Conservation (phyloP, 2,797 vertebrate genomes). For the Pseudocheirus occidentalis region DNA sequence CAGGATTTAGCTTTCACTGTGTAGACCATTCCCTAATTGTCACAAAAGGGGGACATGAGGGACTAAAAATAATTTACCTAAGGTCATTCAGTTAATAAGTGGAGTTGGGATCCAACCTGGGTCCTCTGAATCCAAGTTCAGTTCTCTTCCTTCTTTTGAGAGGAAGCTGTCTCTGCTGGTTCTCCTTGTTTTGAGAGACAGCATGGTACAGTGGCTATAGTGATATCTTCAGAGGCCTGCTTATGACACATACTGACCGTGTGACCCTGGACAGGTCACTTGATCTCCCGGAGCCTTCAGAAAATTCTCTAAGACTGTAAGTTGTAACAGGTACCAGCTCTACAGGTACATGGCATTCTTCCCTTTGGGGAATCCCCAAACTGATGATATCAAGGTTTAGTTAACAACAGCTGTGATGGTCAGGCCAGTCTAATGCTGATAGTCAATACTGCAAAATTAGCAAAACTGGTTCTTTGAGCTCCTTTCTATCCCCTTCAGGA, state of each 20-base stretch:
- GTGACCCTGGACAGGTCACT: neutral
- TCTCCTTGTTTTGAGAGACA: neutral
- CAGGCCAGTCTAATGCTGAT: neutral
- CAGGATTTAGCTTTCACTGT: neutral
- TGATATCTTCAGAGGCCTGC: neutral
- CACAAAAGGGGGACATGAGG: neutral
- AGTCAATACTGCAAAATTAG: neutral
- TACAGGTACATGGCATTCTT: neutral
- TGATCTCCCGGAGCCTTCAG: neutral
- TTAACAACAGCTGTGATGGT: neutral
- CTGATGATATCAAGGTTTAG: neutral
- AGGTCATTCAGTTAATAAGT: neutral
- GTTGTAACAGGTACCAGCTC: neutral
- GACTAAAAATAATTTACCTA: neutral
- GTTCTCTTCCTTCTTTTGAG: neutral
- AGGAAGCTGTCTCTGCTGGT: neutral
- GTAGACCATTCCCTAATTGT: neutral
- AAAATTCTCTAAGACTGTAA: neutral
- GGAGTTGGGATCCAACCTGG: neutral
- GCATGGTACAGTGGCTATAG: neutral
- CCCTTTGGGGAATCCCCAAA: neutral
- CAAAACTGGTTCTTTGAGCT: neutral
- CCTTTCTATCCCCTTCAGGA: neutral
- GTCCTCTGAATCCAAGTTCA: neutral
- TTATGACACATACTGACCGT: neutral